A percentile compares a stretch with the other conserved stretches of the same genome.
Evolutionary conservation across 2,888 invertebrate genomes (phyloP).

Genomic region (Ectemnius continuus): DNA sequence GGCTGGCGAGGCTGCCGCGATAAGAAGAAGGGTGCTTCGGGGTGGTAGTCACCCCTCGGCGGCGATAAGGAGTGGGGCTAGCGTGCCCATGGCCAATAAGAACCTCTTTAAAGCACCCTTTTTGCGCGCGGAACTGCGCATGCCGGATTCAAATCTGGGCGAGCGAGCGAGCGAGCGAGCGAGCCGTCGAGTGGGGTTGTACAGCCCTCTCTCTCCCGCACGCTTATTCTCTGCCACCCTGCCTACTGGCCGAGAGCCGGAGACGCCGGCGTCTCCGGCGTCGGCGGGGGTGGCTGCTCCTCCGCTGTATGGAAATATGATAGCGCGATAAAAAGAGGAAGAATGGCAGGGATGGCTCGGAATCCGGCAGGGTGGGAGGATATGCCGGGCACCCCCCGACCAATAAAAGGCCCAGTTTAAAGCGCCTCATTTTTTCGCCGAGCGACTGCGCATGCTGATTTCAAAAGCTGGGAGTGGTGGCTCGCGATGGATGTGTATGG

Average conservation of each 20-base stretch:
- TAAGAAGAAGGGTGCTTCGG: constrained; percentile 63
- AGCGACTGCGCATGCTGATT: constrained; percentile 74
- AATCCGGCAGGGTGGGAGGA: too few species aligned
- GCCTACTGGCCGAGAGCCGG: constrained; percentile 9
- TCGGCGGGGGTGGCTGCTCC: constrained; percentile 40
- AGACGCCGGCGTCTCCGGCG: constrained; percentile 13
- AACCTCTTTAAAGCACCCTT: constrained; percentile 75
- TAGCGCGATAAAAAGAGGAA: constrained; percentile 70
- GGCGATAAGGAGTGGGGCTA: constrained; percentile 66
- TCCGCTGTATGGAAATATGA: constrained; percentile 73
- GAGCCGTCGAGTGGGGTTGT: constrained; percentile 52
- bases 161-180: constrained; percentile 21
- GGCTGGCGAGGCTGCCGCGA: constrained; percentile 35
- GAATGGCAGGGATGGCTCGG: constrained; percentile 56
- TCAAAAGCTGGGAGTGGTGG: constrained; percentile 70
- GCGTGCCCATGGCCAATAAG: constrained; percentile 76
- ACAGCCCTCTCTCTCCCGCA: too few species aligned
- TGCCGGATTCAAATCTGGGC: constrained; percentile 73
- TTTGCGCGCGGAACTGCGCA: constrained; percentile 69
- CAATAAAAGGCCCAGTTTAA: constrained; percentile 64
- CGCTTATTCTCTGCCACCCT: too few species aligned
- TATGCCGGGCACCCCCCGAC: constrained; percentile 43
- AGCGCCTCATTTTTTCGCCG: constrained; percentile 59
- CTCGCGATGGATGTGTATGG: constrained; percentile 60
- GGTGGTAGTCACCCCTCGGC: constrained; percentile 65